Conservation (phyloP, 35 echinoderm and acorn worm genomes). For the Acanthaster planci region DNA sequence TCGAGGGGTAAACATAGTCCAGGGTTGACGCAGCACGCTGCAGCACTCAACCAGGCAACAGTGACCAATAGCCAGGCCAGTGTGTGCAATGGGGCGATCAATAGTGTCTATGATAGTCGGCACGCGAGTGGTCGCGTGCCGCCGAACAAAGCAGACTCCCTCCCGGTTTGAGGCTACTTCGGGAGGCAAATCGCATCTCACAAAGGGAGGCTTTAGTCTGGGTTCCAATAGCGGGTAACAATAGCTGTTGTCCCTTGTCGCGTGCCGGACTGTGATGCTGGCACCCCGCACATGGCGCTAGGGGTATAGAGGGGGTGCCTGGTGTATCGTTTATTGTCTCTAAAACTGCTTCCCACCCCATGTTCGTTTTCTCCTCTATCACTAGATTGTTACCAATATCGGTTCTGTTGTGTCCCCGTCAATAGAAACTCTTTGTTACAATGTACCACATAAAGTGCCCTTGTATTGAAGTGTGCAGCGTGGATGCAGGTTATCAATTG, state of each 20-base stretch:
- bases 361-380: background rate
- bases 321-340: background rate
- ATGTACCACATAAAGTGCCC: background rate
- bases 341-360: background rate
- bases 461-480: background rate
- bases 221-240: background rate
- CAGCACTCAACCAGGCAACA: background rate
- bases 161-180: background rate
- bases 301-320: background rate
- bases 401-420: background rate
- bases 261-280: background rate
- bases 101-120: background rate
- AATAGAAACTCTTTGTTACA: background rate
- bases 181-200: background rate
- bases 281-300: background rate
- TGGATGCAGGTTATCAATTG: too few species aligned
- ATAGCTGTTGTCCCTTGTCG: constrained; percentile 12
- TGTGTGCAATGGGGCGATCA: background rate
- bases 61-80: background rate
- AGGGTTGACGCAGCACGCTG: too few species aligned
- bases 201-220: background rate
- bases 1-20: too few species aligned
- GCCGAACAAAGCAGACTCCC: background rate
- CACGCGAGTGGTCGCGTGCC: constrained; percentile 11
- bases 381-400: background rate